Evolutionary conservation across 1,140 invertebrate species (phyloP), one percentile per base, ranked within the genome.

Genomic region (Zaprionus kolodkinae): DNA sequence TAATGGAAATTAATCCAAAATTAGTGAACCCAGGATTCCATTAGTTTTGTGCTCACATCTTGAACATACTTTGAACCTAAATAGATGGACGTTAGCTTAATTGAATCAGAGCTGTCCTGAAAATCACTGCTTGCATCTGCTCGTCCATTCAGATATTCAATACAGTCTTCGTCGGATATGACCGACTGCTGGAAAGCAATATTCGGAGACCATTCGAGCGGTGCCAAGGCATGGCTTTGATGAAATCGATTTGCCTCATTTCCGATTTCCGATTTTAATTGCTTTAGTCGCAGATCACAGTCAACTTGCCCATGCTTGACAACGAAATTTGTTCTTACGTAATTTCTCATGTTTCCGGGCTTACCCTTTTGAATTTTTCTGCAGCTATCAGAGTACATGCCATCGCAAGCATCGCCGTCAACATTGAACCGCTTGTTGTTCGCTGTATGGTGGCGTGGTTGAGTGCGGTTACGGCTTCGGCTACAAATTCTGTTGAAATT

Each of bases 21-120:
- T 76, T 54, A 71, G 36, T 72, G 67, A 30, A 74, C 72, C 52
- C 69, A 52, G 3, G 68, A 71, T 65, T 75, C 43, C 12, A 38
- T 65, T 6, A 71, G n/a, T 25, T 75, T 56, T 36, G 57, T n/a
- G 3, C 10, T 43, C 10, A 33, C 48, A 63, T 75, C 55, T 15
- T 75, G 57, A 25, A 63, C 56, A 70, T 59, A 71, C 7, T 64
- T 64, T 35, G 54, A 59, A 15, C 35, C 72, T 10, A 71, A 52
- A 2, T 68, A 17, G 45, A 73, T 6, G 6, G 59, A 25, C 11
- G 40, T 59, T 13, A 52, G n/a, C 36, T 27, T 65, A 6, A 27
- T 35, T 1, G 61, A 40, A 25, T 33, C 43, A 2, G 55, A 35
- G 27, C 56, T 56, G n/a, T 78, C 71, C 25, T 70, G 36, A 61